phyloP scores from a whole-genome alignment of 2,113 vertebrate species.

The Amblyornis subalaris region DNA sequence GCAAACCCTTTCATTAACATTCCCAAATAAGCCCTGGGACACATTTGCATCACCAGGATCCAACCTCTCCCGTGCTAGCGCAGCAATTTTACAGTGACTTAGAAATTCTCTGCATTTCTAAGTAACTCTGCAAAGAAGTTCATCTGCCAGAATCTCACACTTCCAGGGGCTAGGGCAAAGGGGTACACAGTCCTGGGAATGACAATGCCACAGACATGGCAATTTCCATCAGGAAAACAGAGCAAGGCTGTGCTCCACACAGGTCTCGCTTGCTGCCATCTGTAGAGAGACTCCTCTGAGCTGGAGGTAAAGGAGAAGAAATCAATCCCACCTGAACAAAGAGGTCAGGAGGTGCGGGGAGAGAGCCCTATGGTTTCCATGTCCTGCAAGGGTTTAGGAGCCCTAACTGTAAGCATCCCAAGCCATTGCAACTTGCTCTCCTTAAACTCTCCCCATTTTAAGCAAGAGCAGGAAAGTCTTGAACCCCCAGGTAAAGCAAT shows the following conservation, averaged over 20 bases:
- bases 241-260: not conserved
- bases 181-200: not conserved
- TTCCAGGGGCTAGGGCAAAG: not conserved
- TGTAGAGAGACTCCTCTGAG: not conserved
- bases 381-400: not conserved
- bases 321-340: not conserved
- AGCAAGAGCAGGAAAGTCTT: not conserved
- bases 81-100: not conserved
- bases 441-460: not conserved
- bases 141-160: not conserved
- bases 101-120: rapidly evolving
- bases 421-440: not conserved
- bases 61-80: rapidly evolving
- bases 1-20: not conserved
- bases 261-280: not conserved
- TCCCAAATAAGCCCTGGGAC: not conserved
- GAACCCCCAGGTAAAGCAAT: not conserved
- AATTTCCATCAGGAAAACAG: not conserved
- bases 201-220: not conserved
- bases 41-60: not conserved
- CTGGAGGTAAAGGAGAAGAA: not conserved
- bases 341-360: not conserved
- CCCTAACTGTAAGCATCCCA: not conserved
- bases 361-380: not conserved
- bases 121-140: not conserved